These are phyloP conservation scores for Hozukius guyotensis DNA, from an alignment of 2,797 vertebrate genomes.

Conservation along the genomic window DNA sequence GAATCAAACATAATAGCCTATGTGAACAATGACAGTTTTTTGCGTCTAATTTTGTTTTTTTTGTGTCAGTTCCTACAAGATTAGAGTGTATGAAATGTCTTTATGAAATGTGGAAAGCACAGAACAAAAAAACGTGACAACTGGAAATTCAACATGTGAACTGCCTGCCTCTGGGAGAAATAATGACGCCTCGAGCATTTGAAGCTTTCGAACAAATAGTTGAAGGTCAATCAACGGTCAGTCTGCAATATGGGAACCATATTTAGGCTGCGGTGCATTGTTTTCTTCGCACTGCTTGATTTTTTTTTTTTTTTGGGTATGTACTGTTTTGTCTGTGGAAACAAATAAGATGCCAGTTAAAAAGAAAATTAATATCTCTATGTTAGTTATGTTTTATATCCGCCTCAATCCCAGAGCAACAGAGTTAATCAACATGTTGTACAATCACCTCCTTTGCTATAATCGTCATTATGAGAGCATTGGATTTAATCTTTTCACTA, in stretches of 20 bases:
- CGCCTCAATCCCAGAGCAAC: background rate
- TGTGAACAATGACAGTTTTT: slow-evolving; percentile 1
- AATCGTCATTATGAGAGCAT: background rate
- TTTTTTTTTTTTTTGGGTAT: background rate
- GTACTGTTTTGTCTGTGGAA: background rate
- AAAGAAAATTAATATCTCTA: background rate
- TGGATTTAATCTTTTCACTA: background rate
- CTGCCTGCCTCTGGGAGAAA: background rate
- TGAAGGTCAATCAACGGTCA: background rate
- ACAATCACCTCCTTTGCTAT: background rate
- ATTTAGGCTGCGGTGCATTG: background rate
- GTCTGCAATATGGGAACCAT: background rate
- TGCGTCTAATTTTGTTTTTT: background rate
- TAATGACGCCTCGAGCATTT: background rate
- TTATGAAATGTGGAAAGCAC: slow-evolving; percentile 5
- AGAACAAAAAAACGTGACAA: background rate
- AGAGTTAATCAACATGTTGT: background rate
- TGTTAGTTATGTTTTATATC: background rate
- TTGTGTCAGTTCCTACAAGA: background rate
- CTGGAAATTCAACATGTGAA: background rate
- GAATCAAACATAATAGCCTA: slow-evolving; percentile 6
- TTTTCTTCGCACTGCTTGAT: background rate
- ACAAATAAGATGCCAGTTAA: background rate
- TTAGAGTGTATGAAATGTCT: background rate
- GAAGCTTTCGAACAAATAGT: slow-evolving; percentile 14